Conservation (phyloP, 1,140 invertebrate species). For the Oryzaephilus surinamensis region DNA sequence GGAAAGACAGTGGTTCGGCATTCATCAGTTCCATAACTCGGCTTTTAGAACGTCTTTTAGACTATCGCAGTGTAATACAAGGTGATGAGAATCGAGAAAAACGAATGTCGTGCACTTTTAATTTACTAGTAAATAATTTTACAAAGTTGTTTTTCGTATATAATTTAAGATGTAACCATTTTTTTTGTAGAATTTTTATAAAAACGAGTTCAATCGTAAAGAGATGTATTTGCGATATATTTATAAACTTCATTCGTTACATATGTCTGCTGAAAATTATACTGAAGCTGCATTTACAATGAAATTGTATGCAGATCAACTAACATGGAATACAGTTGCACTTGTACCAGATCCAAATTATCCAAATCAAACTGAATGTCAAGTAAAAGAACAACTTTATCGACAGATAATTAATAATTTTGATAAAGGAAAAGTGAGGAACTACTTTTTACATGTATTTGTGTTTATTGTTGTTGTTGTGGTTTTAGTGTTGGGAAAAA, state of each 20-base stretch:
- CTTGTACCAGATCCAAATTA: conserved; percentile 53
- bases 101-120: conserved; percentile 94
- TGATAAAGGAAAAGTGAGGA: conserved; percentile 89
- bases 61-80: conserved; percentile 87
- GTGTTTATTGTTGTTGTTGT: conserved; percentile 36
- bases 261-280: conserved; percentile 87
- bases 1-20: conserved; percentile 81
- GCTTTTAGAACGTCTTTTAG: conserved; percentile 75
- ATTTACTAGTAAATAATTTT: conserved; percentile 69
- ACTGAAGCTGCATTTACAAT: conserved; percentile 94
- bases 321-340: conserved; percentile 72
- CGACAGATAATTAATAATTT: conserved; percentile 88
- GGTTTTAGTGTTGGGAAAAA: conserved; percentile 97
- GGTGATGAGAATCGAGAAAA: conserved; percentile 87
- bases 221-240: conserved; percentile 97
- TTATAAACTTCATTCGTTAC: conserved; percentile 91
- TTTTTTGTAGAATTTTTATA: conserved; percentile 83
- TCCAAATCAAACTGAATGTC: conserved; percentile 69
- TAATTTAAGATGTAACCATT: too few species aligned
- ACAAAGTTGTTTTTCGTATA: too few species aligned
- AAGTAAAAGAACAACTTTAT: conserved; percentile 89
- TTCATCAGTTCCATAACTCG: conserved; percentile 87
- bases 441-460: conserved; percentile 40
- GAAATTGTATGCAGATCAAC: conserved; percentile 82
- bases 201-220: conserved; percentile 88